Base-by-base conservation (phyloP, 2,797 vertebrate genomes). In the Tiaroga cobitis region DNA sequence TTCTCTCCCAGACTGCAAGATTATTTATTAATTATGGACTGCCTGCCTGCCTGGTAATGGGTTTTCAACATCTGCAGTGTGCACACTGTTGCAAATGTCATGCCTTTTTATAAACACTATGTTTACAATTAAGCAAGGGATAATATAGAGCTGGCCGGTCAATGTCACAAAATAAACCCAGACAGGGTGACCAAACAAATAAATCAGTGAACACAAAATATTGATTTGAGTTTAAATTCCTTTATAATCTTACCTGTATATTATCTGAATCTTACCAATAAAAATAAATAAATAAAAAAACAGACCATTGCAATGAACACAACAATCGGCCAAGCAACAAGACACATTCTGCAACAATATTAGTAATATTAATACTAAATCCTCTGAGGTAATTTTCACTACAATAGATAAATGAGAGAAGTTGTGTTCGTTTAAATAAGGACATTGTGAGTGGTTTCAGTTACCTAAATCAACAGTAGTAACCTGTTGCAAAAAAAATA, bases 1-100 rank as follows among this genome's bases (percentile, higher is more conserved):
- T 69, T 69, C 26, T 70, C 56, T 78, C 9, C 76, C 24, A 78
- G 76, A 63, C n/a, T 43, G 37, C 56, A 26, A 59, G 16, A 65
- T 65, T 65, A 65, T 29, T 32, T 32, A 32, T 32, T 78, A 78
- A 78, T 78, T 78, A 78, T 29, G 56, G 16, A 43, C 76, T 43
- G 76, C 8, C 24, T 61, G 75, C n/a, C 37, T 29, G n/a, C 8
- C 34, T 61, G 75, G 37, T 63, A 78, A 63, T 78, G n/a, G 76
- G n/a, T 63, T 78, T 78, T 78, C 15, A 26, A 43, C 37, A 43
- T 41, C 16, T 59, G 34, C 54, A 26, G 24, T 2, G 54, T 26
- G 75, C 39, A 7, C 34, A 24, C 21, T 39, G 24, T 26, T 59
- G n/a, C 24, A 78, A 78, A 78, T 78, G 34, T 32, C 54, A 78